Evolutionary conservation across 2,113 vertebrate species (phyloP), one percentile per base, ranked within the genome.

Genomic region (Ahaetulla prasina): DNA sequence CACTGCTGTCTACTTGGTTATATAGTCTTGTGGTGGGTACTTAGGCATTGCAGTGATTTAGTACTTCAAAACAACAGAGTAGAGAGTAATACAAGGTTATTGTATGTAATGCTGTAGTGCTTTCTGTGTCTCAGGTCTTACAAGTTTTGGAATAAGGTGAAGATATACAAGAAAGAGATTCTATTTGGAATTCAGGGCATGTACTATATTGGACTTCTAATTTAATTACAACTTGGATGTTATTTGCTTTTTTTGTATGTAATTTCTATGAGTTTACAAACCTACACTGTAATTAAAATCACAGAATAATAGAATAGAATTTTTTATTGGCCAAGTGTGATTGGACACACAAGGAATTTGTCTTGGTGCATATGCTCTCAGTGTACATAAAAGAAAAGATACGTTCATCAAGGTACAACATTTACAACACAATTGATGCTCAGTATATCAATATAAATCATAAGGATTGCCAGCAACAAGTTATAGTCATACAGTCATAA

Each of bases 111-210:
- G 92, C 90, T 94, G 54, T 92, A 45, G 16, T 89, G 60, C 5
- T 8, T 94, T 7, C 50, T 0, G 0, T 80, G 93, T 92, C 14
- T 74, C 10, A 0, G 39, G 22, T 90, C 9, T 89, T 92, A 11
- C 0, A 0, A 9, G 18, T 20, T 43, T n/a, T 1, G 47, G 43
- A 93, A 14, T n/a, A 55, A 52, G 92, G 27, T 53, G 35, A 43
- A 57, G 18, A 14, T 85, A 22, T 47, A 94, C 12, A 10, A 92
- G 80, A 10, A 30, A 1, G 0, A 35, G 80, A 4, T 55, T 43
- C 87, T 88, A 30, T 55, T 35, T 57, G 23, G 35, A 57, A 43
- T 57, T 57, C n/a, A 92, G 39, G 50, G 22, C 30, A 43, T 43
- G 9, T 54, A 20, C 11, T 88, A 43, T 43, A 12, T 0, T 53